Conservation (phyloP, 2,797 vertebrate species). For the Antennarius maculatus region DNA sequence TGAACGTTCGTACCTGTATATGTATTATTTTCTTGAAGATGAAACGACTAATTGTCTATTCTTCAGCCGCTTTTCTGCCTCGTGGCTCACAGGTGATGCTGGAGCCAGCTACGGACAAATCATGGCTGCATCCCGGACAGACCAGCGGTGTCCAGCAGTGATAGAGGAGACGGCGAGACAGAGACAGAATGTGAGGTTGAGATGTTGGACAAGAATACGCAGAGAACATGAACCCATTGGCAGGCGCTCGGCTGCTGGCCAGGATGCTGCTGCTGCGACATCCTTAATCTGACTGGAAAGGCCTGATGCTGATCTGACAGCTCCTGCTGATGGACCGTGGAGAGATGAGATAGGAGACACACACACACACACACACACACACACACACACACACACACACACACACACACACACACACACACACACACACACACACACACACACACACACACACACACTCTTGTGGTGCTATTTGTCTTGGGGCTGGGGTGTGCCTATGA, state of each 20-base stretch:
- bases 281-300: slow-evolving; percentile 78
- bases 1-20: no score
- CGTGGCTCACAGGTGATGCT: no score
- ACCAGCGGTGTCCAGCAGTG: slow-evolving; percentile 43
- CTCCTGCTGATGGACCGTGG: slow-evolving; percentile 68
- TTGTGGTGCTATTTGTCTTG: no score
- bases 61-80: no score
- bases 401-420: no score
- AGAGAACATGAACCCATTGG: slow-evolving; percentile 69
- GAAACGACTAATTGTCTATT: no score
- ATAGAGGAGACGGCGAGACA: slow-evolving; percentile 32
- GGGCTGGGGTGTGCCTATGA: no score
- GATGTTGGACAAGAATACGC: slow-evolving; percentile 57
- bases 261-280: slow-evolving; percentile 72
- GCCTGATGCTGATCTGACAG: slow-evolving; percentile 79
- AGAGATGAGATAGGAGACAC: slow-evolving; percentile 59
- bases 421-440: no score
- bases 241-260: slow-evolving; percentile 68
- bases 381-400: not conserved
- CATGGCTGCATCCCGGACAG: not conserved
- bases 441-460: no score
- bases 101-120: no score
- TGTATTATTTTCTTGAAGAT: no score
- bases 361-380: slow-evolving; percentile 27
- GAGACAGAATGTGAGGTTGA: slow-evolving; percentile 36